Evolutionary conservation across 2,888 invertebrate genomes (phyloP).

Genomic region (Theretra japonica): DNA sequence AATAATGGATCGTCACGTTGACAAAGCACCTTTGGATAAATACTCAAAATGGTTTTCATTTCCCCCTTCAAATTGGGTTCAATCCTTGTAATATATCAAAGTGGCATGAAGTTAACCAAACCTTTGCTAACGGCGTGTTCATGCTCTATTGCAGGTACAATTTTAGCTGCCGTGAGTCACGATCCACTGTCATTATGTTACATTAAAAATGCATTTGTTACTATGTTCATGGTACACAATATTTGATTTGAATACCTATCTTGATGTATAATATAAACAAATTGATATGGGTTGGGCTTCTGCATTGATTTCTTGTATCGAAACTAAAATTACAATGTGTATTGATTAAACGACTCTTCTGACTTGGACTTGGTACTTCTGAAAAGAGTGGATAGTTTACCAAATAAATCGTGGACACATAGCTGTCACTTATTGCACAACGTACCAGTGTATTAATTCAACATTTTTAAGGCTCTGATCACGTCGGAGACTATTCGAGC

Average conservation of each 20-base stretch:
- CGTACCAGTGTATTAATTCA: too few relatives aligned
- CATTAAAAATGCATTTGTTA: slow-evolving; percentile 25
- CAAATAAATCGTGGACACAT: too few relatives aligned
- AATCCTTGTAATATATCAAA: slow-evolving; percentile 24
- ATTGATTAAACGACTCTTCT: not conserved
- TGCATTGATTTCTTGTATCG: not conserved
- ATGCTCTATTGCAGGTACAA: slow-evolving; percentile 16
- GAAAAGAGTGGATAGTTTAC: too few relatives aligned
- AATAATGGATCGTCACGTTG: not conserved
- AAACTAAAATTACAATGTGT: not conserved
- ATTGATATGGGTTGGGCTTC: not conserved
- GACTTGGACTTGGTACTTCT: not conserved
- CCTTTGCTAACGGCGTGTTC: slow-evolving; percentile 38
- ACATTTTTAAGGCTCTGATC: too few relatives aligned
- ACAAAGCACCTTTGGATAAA: slow-evolving; percentile 2
- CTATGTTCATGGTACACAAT: not conserved
- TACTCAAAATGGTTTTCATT: slow-evolving; percentile 6
- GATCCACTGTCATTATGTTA: slow-evolving; percentile 17
- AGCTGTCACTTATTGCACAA: too few relatives aligned
- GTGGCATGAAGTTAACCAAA: slow-evolving; percentile 32
- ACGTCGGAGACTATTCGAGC: too few relatives aligned
- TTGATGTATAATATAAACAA: slow-evolving; percentile 5
- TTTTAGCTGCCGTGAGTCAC: slow-evolving; percentile 15
- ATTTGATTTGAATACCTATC: slow-evolving; percentile 17
- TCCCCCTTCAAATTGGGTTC: not conserved